These are phyloP conservation scores for Romanogobio albipinnatus DNA, from an alignment of 2,113 vertebrate genomes.

Conservation along the genomic window DNA sequence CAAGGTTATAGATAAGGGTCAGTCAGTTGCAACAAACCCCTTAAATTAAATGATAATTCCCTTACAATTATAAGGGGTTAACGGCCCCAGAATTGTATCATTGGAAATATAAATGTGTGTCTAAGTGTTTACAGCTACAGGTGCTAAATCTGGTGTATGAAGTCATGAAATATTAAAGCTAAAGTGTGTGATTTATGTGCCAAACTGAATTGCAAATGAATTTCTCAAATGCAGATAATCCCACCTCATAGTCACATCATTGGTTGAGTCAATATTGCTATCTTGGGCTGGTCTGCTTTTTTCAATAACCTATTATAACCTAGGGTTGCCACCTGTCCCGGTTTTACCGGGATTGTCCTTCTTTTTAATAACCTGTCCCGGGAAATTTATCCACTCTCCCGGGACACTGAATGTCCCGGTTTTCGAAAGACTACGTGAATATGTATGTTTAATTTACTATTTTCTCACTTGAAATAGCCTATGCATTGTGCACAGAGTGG, in stretches of 20 bases:
- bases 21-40: neutral
- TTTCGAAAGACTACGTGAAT: too few relatives aligned
- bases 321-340: too few relatives aligned
- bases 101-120: neutral
- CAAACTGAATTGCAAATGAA: neutral
- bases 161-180: neutral
- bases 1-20: neutral
- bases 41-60: neutral
- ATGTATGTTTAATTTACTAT: too few relatives aligned
- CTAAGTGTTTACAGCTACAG: neutral
- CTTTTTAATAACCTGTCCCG: too few relatives aligned
- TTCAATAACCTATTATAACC: neutral
- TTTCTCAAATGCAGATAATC: neutral
- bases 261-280: neutral
- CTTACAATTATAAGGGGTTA: neutral
- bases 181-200: neutral
- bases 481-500: too few relatives aligned
- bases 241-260: neutral
- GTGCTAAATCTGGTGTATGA: neutral
- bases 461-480: too few relatives aligned
- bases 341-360: too few relatives aligned
- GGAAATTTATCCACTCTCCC: too few relatives aligned
- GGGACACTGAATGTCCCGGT: too few relatives aligned
- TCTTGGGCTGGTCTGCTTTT: neutral
- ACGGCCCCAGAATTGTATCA: neutral